phyloP scores from a whole-genome alignment of 1,140 invertebrate genomes.

The Calliphora vicina region DNA sequence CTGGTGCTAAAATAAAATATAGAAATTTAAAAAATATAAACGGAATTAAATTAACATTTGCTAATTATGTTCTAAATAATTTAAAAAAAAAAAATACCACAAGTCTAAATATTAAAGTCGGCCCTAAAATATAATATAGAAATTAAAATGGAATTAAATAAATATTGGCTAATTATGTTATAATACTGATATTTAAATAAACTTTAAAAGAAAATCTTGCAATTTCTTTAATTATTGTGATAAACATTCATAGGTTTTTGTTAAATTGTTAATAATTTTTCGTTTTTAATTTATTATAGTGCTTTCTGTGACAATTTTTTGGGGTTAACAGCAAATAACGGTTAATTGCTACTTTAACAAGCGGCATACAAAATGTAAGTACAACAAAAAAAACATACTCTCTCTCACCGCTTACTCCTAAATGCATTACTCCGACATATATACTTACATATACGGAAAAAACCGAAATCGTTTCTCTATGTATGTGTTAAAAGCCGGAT shows the following conservation, averaged over 20 bases:
- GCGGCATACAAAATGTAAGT: conserved; percentile 28
- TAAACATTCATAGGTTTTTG: neutral
- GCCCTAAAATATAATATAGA: too few species aligned
- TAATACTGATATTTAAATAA: neutral
- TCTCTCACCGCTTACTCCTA: neutral
- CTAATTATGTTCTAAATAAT: too few species aligned
- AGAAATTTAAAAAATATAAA: neutral
- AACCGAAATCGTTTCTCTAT: too few species aligned
- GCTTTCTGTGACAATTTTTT: conserved; percentile 24
- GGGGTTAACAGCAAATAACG: conserved; percentile 19
- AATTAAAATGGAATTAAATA: neutral
- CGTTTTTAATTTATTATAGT: neutral
- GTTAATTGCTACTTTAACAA: conserved; percentile 27
- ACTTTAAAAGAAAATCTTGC: neutral
- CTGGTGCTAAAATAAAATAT: neutral
- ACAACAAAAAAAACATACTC: neutral
- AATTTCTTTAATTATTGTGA: conserved; percentile 21
- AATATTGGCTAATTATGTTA: neutral
- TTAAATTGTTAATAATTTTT: neutral
- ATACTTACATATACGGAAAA: too few species aligned
- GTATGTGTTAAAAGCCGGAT: too few species aligned
- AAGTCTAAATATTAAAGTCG: too few species aligned
- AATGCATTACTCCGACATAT: too few species aligned
- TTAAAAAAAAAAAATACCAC: too few species aligned
- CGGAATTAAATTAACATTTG: neutral